These are phyloP conservation scores for Cheiracanthium punctorium DNA, from an alignment of 2,888 invertebrate genomes.

Conservation along the genomic window DNA sequence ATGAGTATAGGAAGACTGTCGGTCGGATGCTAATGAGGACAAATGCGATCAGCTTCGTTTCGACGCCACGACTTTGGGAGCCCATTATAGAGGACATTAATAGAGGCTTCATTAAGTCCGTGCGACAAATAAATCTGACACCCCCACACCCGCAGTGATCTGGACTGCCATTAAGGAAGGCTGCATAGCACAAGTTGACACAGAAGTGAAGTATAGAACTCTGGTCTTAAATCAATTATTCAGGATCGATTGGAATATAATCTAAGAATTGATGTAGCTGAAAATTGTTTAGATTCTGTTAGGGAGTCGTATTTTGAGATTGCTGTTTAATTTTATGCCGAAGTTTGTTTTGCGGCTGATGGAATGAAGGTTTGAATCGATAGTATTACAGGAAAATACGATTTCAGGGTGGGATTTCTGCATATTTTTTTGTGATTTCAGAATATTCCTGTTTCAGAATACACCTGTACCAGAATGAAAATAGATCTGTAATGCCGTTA, in stretches of 20 bases:
- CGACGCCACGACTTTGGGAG: slow-evolving; percentile 24
- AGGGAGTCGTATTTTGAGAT: slow-evolving; percentile 23
- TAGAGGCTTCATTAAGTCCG: slow-evolving; percentile 56
- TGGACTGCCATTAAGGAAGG: slow-evolving; percentile 28
- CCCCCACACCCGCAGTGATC: slow-evolving; percentile 31
- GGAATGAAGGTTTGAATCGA: no score
- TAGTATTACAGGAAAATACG: no score
- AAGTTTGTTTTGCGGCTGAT: no score
- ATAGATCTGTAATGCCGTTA: no score
- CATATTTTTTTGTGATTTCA: no score
- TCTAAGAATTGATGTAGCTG: no score
- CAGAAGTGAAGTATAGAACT: not conserved
- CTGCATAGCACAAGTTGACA: not conserved
- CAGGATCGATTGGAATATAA: not conserved
- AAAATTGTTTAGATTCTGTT: slow-evolving; percentile 21
- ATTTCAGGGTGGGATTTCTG: no score
- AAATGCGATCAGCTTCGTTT: slow-evolving; percentile 55
- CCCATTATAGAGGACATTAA: slow-evolving; percentile 47
- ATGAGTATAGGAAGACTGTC: slow-evolving; percentile 44
- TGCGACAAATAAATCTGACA: slow-evolving; percentile 54
- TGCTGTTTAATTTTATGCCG: no score
- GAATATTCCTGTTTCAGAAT: no score
- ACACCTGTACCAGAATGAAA: no score
- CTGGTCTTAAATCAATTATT: not conserved
- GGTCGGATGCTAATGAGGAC: slow-evolving; percentile 56